These are phyloP conservation scores for Galerucella calmariensis DNA, from an alignment of 2,888 invertebrate genomes.

Conservation along the genomic window DNA sequence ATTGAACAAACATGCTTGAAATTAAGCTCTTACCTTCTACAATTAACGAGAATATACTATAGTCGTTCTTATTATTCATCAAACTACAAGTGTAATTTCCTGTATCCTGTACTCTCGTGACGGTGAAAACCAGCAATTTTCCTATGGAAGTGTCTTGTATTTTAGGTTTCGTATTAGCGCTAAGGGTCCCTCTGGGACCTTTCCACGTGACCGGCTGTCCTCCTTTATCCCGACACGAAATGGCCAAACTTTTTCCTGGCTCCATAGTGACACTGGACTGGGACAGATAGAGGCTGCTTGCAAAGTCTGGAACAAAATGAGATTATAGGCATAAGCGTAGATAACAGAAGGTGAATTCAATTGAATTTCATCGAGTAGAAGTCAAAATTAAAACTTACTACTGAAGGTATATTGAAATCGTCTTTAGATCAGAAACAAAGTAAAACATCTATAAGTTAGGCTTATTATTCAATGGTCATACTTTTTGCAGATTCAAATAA, in stretches of 20 bases:
- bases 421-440: too few species aligned
- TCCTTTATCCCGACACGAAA: slow-evolving; percentile 39
- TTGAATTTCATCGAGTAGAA: neutral
- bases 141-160: slow-evolving; percentile 44
- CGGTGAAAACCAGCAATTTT: slow-evolving; percentile 62
- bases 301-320: slow-evolving; percentile 30
- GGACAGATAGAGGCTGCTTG: slow-evolving; percentile 31
- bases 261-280: slow-evolving; percentile 28
- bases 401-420: neutral
- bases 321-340: neutral
- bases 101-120: slow-evolving; percentile 68
- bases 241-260: slow-evolving; percentile 37
- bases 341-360: neutral
- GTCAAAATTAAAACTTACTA: neutral
- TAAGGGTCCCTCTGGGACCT: slow-evolving; percentile 42
- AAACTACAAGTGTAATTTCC: slow-evolving; percentile 70
- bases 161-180: slow-evolving; percentile 33
- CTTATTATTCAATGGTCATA: too few species aligned
- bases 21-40: slow-evolving; percentile 54
- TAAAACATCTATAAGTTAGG: too few species aligned
- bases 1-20: neutral
- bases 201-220: slow-evolving; percentile 45
- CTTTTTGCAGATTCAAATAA: too few species aligned
- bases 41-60: slow-evolving; percentile 50
- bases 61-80: slow-evolving; percentile 59